A percentile compares a stretch with the other conserved stretches of the same genome.
Conservation (phyloP, 2,888 invertebrate genomes). For the Villa cingulata region DNA sequence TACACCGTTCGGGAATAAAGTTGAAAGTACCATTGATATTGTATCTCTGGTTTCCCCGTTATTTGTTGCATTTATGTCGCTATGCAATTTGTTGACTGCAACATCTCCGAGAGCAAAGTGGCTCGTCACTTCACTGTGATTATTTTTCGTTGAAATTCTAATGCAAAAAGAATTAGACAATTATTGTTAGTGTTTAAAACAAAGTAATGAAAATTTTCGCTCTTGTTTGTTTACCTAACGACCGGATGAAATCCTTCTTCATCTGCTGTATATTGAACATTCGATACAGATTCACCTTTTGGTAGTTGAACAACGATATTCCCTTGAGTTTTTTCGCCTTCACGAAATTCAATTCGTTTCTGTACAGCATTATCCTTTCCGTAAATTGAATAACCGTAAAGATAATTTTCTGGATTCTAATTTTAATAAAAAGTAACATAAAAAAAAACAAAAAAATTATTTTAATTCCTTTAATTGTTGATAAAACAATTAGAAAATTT, state of each 20-base stretch:
- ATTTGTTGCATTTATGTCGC: background rate
- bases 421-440: too few species aligned
- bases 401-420: conserved; percentile 40
- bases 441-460: background rate
- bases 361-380: conserved; percentile 32
- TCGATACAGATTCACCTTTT: conserved; percentile 33
- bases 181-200: background rate
- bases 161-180: conserved; percentile 2
- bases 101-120: conserved; percentile 39
- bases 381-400: conserved; percentile 38
- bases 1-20: conserved; percentile 3
- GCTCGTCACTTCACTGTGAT: conserved; percentile 36
- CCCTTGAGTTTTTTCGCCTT: conserved; percentile 37
- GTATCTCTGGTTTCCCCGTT: background rate
- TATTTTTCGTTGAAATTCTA: conserved; percentile 35
- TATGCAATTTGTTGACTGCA: conserved; percentile 28
- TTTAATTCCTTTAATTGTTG: too few species aligned
- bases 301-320: conserved; percentile 31
- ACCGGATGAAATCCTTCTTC: conserved; percentile 52
- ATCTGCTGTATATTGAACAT: conserved; percentile 48
- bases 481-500: too few species aligned
- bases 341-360: conserved; percentile 36
- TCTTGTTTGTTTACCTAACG: conserved; percentile 29
- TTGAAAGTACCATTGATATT: background rate
- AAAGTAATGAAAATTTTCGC: background rate